Evolutionary conservation across 2,797 vertebrate species (phyloP).

Genomic region (Morelia viridis): DNA sequence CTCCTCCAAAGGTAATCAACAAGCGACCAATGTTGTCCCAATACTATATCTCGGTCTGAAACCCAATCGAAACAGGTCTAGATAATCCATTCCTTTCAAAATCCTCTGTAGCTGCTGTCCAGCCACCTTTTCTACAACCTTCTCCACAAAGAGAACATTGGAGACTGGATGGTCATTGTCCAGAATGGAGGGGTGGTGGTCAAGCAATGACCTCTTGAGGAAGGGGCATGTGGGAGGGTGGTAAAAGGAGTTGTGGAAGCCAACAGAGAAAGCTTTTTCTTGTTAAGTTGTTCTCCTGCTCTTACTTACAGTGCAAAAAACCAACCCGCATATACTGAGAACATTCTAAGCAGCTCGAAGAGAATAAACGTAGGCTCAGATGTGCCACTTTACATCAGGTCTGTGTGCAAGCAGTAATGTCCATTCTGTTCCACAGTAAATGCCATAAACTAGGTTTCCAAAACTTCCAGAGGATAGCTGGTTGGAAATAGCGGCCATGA

Average conservation of each 20-base stretch:
- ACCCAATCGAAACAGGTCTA: not conserved
- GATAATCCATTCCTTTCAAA: not conserved
- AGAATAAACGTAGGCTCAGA: not conserved
- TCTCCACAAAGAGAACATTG: not conserved
- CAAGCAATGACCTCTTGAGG: not conserved
- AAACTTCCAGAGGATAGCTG: not conserved
- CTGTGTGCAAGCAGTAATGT: not conserved
- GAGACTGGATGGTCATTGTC: not conserved
- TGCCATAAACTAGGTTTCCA: not conserved
- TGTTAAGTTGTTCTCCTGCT: not conserved
- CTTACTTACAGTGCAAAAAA: not conserved
- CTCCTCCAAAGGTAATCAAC: not conserved
- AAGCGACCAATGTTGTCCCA: not conserved
- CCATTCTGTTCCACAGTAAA: no score
- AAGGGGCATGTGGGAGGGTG: not conserved
- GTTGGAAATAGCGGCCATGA: not conserved
- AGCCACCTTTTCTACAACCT: not conserved
- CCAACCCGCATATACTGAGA: not conserved
- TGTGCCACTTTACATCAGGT: not conserved
- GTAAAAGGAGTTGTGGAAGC: not conserved
- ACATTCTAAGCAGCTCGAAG: not conserved
- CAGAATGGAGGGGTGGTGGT: not conserved
- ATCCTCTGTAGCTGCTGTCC: not conserved
- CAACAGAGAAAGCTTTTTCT: not conserved
- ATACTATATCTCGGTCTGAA: not conserved